Evolutionary conservation across 2,797 vertebrate genomes (phyloP), one percentile per base, ranked within the genome.

Genomic region (Darevskia mixta): DNA sequence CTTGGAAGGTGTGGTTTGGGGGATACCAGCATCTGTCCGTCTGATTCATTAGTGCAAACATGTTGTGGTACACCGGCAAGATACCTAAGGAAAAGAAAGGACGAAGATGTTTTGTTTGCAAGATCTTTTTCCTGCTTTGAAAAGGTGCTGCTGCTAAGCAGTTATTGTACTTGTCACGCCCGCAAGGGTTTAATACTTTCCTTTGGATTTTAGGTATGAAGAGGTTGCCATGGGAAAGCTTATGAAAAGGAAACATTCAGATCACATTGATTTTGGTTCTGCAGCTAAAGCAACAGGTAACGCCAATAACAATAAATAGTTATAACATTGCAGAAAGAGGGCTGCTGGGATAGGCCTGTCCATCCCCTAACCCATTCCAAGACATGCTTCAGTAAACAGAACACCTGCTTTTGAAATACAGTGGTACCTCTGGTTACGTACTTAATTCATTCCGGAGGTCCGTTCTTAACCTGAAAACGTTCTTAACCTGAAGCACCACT

Each of bases 41-140:
- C 94, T 99, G 98, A 93, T 95, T 98, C 98, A 99, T 99, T 93
- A 99, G 96, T 29, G 97, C 97, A 95, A 99, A 99, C 95, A 99
- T 95, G 92, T 93, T 98, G 93, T 96, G 97, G 95, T 98, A 98
- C 76, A 98, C 93, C 29, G 99, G 98, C 90, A 97, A 96, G 86
- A 99, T 96, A 91, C 98, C 98, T 99, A 91, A 55, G 66, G 69
- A 94, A 91, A 94, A 41, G n/a, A 94, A 86, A 29, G 94, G 32
- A 92, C 77, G 25, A 66, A 5, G 8, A 58, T 25, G 23, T 27
- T 75, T 61, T 43, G 58, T 3, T 81, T 86, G 29, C 10, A 71
- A 41, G 8, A 4, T n/a, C 27, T 71, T 67, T 8, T 64, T 17
- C 25, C 43, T 82, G 29, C 10, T 27, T 84, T 45, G 25, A 67